Base-by-base conservation (phyloP, 2,113 vertebrate species). In the Aleadryas rufinucha region DNA sequence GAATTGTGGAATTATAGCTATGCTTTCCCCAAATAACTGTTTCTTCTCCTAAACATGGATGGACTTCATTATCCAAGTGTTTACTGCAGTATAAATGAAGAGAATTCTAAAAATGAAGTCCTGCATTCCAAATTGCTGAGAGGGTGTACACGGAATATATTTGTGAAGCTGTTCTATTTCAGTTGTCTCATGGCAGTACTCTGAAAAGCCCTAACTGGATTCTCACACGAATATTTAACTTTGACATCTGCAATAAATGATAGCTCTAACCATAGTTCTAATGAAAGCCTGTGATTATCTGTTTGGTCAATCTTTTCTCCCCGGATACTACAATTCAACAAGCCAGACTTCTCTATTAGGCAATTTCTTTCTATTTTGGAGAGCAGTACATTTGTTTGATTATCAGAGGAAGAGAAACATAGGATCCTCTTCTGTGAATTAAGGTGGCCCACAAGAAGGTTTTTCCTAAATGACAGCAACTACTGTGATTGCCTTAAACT, bases 51-150 rank as follows among this genome's bases (percentile, higher is more conserved):
- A 88, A 86, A 75, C 41, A 61, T 5, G 53, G 47, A 84, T 53
- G 69, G 76, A 89, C 56, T 84, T 94, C 49, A 94, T 96, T 93
- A 94, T 28, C 92, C 28, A 87, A 82, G 56, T 78, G 49, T 89
- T 94, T 94, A 87, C 37, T 53, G 60, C 0, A 0, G 12, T 53
- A 50, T 89, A 90, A 93, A 92, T 49, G 24, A 84, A 52, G 61
- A 68, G 37, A 88, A 90, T 89, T 88, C 68, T 0, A 82, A 86
- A 95, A 96, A 87, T 44, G 24, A 90, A 81, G 49, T 37, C 28
- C 72, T 71, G 22, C 61, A 84, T 96, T 95, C 72, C 80, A 87
- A 93, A 81, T 31, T 87, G 49, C 21, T 77, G 66, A 91, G 54
- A 60, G 6, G 11, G 4, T 2, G 1, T 52, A 44, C 0, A 0